Evolutionary conservation across 2,888 invertebrate genomes (phyloP).

Genomic region (Trichogramma dendrolimi): DNA sequence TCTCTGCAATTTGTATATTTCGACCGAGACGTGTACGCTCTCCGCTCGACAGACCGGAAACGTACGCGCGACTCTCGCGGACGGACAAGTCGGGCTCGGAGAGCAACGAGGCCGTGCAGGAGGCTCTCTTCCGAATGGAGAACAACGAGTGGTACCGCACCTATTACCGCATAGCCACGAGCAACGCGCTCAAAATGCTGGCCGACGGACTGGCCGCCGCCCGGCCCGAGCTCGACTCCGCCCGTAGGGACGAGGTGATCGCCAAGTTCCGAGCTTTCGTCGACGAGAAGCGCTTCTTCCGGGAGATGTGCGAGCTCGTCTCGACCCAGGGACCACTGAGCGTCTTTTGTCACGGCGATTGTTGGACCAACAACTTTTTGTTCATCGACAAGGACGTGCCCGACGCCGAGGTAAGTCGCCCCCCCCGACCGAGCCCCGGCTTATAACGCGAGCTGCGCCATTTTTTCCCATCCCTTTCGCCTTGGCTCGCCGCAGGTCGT

Average conservation of each 20-base stretch:
- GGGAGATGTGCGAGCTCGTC: conserved; percentile 64
- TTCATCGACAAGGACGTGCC: conserved; percentile 56
- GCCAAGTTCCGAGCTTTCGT: conserved; percentile 61
- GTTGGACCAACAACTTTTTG: conserved; percentile 72
- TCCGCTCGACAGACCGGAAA: conserved; percentile 41
- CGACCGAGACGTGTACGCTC: background rate
- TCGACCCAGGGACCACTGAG: conserved; percentile 62
- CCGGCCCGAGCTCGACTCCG: conserved; percentile 37
- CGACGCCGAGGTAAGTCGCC: conserved; percentile 36
- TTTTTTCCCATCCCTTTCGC: background rate
- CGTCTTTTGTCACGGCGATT: conserved; percentile 71
- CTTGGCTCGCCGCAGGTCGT: conserved; percentile 53
- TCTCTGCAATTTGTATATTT: background rate
- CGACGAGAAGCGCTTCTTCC: conserved; percentile 63
- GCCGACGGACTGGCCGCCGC: conserved; percentile 45
- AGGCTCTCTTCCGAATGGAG: conserved; percentile 63
- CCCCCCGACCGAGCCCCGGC: background rate
- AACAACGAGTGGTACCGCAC: conserved; percentile 67
- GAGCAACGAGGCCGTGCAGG: conserved; percentile 43
- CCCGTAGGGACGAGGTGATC: conserved; percentile 56
- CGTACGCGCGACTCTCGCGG: conserved; percentile 41
- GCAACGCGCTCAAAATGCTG: conserved; percentile 66
- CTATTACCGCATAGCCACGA: conserved; percentile 63
- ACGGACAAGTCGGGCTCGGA: conserved; percentile 23
- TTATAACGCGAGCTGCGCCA: background rate